Base-by-base conservation (phyloP, 2,113 vertebrate genomes). In the Trachemys scripta region DNA sequence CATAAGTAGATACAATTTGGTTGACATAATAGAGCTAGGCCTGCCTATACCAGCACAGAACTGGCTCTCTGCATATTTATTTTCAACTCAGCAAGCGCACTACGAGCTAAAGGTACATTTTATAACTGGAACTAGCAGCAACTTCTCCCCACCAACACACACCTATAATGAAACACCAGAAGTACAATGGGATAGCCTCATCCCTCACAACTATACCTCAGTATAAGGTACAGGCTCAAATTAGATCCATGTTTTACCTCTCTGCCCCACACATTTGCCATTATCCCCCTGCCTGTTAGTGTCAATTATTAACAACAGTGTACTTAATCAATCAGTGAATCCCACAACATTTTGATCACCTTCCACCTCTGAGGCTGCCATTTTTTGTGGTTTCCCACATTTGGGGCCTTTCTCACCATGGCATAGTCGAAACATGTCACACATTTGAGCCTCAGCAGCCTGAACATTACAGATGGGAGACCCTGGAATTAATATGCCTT, bases 1-100 rank as follows among this genome's bases (percentile, higher is more conserved):
- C 97, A 94, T 85, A 97, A 97, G 94, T 96, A 97, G 80, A 57
- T 89, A 91, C 89, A 90, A 87, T 25, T 85, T 95, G 89, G 88
- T 42, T 94, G 94, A 96, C 1, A 7, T 85, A 92, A 92, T 19
- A 92, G 57, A 94, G 31, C 42, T 90, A 65, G 95, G 22, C 96
- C 97, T 97, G 85, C 90, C 95, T 89, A 80, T 54, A 27, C 86
- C 91, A 24, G 76, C 92, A 78, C 82, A 88, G 80, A 54, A 80
- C 91, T 96, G 82, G 94, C 82, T 83, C 79, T 88, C 82, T 51
- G 88, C 45, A 89, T 95, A 90, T 53, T 96, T 97, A 80, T 95
- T 92, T 94, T 94, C 62, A 84, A 84, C 65, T 92, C 88, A 93
- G 94, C 93, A 94, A 87, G 38, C 5, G 45, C 72, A 79, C 65